Evolutionary conservation across 1,140 invertebrate species (phyloP).

Genomic region (Frieseomelitta varia): DNA sequence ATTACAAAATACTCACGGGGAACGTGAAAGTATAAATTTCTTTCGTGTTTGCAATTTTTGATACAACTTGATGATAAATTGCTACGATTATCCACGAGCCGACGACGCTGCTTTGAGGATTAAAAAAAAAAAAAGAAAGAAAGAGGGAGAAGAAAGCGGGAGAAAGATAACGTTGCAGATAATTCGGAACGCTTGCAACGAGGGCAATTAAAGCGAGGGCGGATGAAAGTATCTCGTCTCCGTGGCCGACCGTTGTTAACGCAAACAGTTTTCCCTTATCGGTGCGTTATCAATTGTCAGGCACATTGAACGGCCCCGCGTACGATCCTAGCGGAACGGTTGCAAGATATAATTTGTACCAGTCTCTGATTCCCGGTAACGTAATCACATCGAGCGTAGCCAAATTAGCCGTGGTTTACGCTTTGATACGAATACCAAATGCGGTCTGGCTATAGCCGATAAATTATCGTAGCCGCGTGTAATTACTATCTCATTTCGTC

Average conservation of each 20-base stretch:
- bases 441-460: constrained; percentile 35
- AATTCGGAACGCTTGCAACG: not conserved
- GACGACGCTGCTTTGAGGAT: too few relatives aligned
- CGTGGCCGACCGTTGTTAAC: not conserved
- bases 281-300: constrained; percentile 19
- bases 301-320: not conserved
- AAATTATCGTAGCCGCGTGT: constrained; percentile 53
- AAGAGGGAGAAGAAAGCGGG: not conserved
- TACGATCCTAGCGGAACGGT: constrained; percentile 11
- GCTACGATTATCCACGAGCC: too few relatives aligned
- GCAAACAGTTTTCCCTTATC: constrained; percentile 7
- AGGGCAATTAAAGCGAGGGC: not conserved
- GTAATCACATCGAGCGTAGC: constrained; percentile 50
- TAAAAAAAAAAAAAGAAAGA: too few relatives aligned
- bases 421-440: constrained; percentile 59
- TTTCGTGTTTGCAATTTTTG: too few relatives aligned
- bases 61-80: too few relatives aligned
- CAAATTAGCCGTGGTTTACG: constrained; percentile 65
- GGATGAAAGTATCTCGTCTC: not conserved
- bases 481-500: constrained; percentile 51
- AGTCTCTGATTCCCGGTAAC: constrained; percentile 48
- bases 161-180: not conserved
- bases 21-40: too few relatives aligned
- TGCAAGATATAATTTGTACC: constrained; percentile 57
- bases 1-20: too few relatives aligned